Percentiles rank a stretch among this genome's conserved stretches.
These are phyloP conservation scores for Prunella fulvescens DNA, from an alignment of 2,113 vertebrate genomes.

Conservation along the genomic window DNA sequence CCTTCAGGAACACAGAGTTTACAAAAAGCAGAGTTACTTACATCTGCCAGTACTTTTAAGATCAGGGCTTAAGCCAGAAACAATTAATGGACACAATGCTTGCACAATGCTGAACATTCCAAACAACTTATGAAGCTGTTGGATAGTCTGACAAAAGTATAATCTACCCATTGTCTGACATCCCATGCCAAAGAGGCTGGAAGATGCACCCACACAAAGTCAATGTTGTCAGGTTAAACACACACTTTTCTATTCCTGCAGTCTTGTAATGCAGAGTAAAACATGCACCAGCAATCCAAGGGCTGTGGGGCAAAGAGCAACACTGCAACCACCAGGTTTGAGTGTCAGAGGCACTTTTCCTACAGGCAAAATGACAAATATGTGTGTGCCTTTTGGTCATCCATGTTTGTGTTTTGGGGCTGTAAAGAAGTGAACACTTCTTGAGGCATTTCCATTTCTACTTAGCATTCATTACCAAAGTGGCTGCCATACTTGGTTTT, in stretches of 20 bases:
- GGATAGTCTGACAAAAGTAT: neutral
- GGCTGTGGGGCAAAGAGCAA: neutral
- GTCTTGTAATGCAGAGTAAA: fast-evolving
- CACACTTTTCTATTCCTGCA: neutral
- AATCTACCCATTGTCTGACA: neutral
- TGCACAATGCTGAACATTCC: neutral
- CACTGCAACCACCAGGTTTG: neutral
- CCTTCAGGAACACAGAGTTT: neutral
- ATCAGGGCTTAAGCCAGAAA: neutral
- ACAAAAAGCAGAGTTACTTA: neutral
- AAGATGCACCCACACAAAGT: neutral
- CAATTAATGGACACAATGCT: neutral
- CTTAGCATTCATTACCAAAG: neutral
- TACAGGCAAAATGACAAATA: neutral
- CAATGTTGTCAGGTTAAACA: neutral
- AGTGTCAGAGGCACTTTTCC: neutral
- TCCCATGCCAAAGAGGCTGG: neutral
- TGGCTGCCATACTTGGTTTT: neutral
- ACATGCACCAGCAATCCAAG: fast-evolving
- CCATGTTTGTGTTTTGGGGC: neutral
- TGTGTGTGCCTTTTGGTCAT: fast-evolving
- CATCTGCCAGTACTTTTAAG: slow-evolving; percentile 27
- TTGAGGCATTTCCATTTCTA: neutral
- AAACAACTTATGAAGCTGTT: neutral
- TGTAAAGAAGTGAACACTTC: neutral